These are phyloP conservation scores for Maniola hyperantus DNA, from an alignment of 2,888 invertebrate species.

Conservation along the genomic window DNA sequence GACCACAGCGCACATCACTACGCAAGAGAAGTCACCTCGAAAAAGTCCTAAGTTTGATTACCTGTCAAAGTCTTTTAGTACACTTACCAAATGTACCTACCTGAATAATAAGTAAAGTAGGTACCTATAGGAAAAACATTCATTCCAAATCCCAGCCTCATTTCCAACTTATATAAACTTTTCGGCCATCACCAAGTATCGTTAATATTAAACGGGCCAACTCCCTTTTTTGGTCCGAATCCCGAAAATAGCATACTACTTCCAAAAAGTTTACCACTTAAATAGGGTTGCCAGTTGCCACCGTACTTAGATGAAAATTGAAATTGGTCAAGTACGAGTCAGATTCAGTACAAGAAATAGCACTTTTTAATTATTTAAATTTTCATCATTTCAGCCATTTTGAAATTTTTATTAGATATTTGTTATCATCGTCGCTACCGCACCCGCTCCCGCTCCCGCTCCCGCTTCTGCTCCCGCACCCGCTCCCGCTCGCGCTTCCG, in stretches of 20 bases:
- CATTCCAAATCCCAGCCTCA: neutral
- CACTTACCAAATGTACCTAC: neutral
- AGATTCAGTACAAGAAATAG: too few relatives aligned
- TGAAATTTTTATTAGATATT: too few relatives aligned
- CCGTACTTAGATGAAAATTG: neutral
- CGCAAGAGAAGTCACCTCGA: too few relatives aligned
- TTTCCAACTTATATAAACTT: slow-evolving; percentile 20
- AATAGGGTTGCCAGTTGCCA: slow-evolving; percentile 5
- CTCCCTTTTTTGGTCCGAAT: slow-evolving; percentile 21
- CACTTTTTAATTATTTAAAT: too few relatives aligned
- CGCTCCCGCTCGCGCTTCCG: too few relatives aligned
- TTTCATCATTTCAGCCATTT: too few relatives aligned
- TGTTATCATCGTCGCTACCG: too few relatives aligned
- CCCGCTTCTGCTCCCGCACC: too few relatives aligned
- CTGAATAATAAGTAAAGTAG: neutral
- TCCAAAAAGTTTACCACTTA: slow-evolving; percentile 18
- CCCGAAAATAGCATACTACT: slow-evolving; percentile 3
- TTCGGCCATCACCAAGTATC: slow-evolving; percentile 26
- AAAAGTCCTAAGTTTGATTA: neutral
- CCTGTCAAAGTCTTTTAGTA: neutral
- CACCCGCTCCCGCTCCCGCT: too few relatives aligned
- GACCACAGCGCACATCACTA: too few relatives aligned
- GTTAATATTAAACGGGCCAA: slow-evolving; percentile 25
- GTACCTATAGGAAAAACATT: neutral
- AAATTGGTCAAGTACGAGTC: too few relatives aligned